phyloP scores from a whole-genome alignment of 1,140 invertebrate species.

The Druon quercuslanigerum region DNA sequence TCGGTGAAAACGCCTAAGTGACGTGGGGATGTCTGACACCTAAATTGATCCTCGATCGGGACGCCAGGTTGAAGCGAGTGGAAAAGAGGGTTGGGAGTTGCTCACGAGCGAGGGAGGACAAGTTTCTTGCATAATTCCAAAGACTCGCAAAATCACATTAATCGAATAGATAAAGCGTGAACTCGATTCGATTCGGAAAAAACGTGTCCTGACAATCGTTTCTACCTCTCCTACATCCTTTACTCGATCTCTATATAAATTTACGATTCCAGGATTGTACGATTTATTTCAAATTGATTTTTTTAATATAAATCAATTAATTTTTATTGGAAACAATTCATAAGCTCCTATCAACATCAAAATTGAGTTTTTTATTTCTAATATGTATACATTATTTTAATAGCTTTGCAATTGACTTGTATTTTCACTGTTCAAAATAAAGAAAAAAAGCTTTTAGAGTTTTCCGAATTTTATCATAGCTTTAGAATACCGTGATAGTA shows the following conservation, averaged over 20 bases:
- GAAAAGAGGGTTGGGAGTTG: conserved; percentile 39
- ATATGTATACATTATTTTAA: too few species aligned
- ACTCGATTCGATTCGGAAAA: background rate
- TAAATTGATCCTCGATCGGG: conserved; percentile 72
- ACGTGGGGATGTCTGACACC: conserved; percentile 70
- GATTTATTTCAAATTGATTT: too few species aligned
- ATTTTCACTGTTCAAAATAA: too few species aligned
- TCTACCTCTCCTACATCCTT: background rate
- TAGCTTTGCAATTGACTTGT: too few species aligned
- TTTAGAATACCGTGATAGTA: too few species aligned
- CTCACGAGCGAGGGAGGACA: conserved; percentile 43
- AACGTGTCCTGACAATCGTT: background rate
- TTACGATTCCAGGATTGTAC: background rate
- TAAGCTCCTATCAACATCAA: too few species aligned
- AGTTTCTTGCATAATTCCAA: conserved; percentile 65
- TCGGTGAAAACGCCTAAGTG: conserved; percentile 73
- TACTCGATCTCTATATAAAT: background rate
- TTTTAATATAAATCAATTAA: too few species aligned
- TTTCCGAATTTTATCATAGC: too few species aligned
- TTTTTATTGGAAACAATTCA: too few species aligned
- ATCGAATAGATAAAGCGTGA: conserved; percentile 32
- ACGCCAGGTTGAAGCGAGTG: conserved; percentile 34
- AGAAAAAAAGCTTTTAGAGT: too few species aligned
- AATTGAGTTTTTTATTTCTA: too few species aligned
- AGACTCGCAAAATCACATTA: conserved; percentile 57